Percentiles rank a stretch among this genome's conserved stretches.
Conservation (phyloP, 2,888 invertebrate genomes). For the Drosophila nigricruria region DNA sequence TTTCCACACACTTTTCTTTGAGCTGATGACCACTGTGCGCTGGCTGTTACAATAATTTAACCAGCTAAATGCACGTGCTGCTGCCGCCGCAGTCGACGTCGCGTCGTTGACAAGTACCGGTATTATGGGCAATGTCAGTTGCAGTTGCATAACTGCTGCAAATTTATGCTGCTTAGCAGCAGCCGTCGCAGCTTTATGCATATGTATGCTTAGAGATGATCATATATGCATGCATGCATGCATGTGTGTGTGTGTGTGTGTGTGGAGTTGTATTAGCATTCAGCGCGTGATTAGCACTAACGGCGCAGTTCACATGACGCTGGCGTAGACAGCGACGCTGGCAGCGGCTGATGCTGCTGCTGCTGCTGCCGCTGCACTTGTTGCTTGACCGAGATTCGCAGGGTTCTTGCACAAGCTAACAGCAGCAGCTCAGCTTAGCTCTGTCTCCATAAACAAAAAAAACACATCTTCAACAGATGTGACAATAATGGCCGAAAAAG, state of each 20-base stretch:
- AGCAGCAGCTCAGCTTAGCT: conserved; percentile 10
- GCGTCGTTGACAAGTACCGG: conserved; percentile 70
- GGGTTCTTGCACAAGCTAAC: conserved; percentile 50
- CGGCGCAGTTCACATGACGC: conserved; percentile 47
- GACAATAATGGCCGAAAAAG: conserved; percentile 55
- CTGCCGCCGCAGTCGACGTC: conserved; percentile 34
- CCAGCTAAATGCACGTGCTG: conserved; percentile 69
- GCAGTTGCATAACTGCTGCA: conserved; percentile 69
- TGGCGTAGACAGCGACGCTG: conserved; percentile 3
- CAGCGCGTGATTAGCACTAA: conserved; percentile 56
- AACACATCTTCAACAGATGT: conserved; percentile 35
- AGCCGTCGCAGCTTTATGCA: conserved; percentile 6
- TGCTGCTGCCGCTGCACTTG: conserved; percentile 68
- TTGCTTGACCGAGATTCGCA: conserved; percentile 73
- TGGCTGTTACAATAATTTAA: conserved; percentile 67
- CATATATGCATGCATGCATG: not conserved
- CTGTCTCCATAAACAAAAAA: conserved; percentile 26
- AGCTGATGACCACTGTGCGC: conserved; percentile 54
- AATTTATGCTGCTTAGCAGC: conserved; percentile 68
- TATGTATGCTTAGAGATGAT: conserved; percentile 4
- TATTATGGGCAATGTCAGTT: conserved; percentile 70
- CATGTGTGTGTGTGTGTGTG: not conserved
- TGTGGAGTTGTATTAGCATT: conserved; percentile 36
- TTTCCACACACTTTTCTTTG: not conserved
- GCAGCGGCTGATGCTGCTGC: not conserved